Percentiles rank a stretch among this genome's conserved stretches.
Evolutionary conservation across 2,888 invertebrate species (phyloP).

Genomic region (Sericinus montela): DNA sequence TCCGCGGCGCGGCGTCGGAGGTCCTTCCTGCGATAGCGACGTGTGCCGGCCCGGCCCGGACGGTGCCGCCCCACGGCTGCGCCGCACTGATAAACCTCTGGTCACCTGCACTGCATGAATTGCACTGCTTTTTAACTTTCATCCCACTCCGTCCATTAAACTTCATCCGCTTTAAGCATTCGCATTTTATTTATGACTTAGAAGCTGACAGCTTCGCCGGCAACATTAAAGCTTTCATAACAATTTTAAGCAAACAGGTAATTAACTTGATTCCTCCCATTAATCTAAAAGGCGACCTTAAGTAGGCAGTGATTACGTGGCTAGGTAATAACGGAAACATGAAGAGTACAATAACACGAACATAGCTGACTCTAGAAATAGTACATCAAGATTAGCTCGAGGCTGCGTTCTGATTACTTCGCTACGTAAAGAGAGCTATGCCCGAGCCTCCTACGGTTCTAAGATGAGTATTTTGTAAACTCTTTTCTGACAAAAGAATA

Average conservation of each 20-base stretch:
- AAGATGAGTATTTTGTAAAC: constrained; percentile 47
- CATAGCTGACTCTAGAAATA: constrained; percentile 50
- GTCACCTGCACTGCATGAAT: constrained; percentile 77
- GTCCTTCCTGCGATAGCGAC: constrained; percentile 55
- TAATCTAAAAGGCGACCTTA: constrained; percentile 1
- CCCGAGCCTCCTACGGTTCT: constrained; percentile 48
- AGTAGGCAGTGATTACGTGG: constrained; percentile 10
- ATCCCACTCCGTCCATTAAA: constrained; percentile 69
- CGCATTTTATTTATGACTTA: constrained; percentile 71
- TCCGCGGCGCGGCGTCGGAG: constrained; percentile 53
- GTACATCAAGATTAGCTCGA: constrained; percentile 70
- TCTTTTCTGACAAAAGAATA: constrained; percentile 28
- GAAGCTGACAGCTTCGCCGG: constrained; percentile 56
- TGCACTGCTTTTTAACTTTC: constrained; percentile 77
- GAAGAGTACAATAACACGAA: constrained; percentile 58
- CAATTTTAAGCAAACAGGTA: not conserved
- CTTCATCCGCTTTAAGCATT: constrained; percentile 66
- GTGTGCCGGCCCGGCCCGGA: constrained; percentile 32
- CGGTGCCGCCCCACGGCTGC: constrained; percentile 41
- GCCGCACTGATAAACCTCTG: constrained; percentile 68
- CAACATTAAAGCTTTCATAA: constrained; percentile 1
- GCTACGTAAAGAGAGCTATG: constrained; percentile 53
- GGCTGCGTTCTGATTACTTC: constrained; percentile 68
- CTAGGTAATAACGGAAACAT: constrained; percentile 41
- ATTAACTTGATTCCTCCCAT: constrained; percentile 9